Evolutionary conservation across 2,113 vertebrate species (phyloP), one percentile per base, ranked within the genome.

Genomic region (Butorides virescens): DNA sequence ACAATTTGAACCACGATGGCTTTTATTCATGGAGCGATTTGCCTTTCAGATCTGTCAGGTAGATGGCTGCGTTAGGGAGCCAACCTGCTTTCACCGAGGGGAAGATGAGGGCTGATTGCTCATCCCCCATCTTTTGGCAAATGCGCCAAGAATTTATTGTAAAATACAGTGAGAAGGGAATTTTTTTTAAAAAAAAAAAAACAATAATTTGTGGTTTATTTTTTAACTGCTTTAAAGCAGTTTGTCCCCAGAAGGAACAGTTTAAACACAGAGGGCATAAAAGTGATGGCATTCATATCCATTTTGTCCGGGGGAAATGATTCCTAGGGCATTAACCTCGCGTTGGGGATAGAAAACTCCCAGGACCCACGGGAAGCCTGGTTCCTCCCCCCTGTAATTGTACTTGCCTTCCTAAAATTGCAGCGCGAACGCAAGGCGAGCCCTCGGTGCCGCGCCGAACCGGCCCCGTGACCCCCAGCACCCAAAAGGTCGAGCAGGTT

Each of bases 11-110:
- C 39, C 62, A 30, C 75, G 29, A 39, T 11, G 39, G 53, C 21
- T 70, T 93, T 96, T 91, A 95, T 92, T 93, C 71, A 74, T 25
- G 26, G 88, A 36, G 94, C 26, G 59, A 89, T 88, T 85, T 90
- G 53, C 76, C 59, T 92, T 95, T 90, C 81, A 96, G 62, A 79
- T 46, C 61, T 76, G 72, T 68, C 75, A 85, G 93, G n/a, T 14
- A 76, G 90, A 66, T 5, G 17, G 26, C 55, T 73, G 52, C 13
- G 39, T 55, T 53, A 59, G 90, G 46, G 93, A 77, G 44, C 76
- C 58, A 15, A 34, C 15, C 63, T 58, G 32, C 77, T 68, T 36
- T 34, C 42, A 72, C 32, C 30, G 4, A 36, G 16, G 5, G 58
- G 68, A 37, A 66, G 85, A 30, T 67, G 52, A 32, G 7, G 61